Evolutionary conservation across 2,797 vertebrate genomes (phyloP), one percentile per base, ranked within the genome.

Genomic region (Carapus acus): DNA sequence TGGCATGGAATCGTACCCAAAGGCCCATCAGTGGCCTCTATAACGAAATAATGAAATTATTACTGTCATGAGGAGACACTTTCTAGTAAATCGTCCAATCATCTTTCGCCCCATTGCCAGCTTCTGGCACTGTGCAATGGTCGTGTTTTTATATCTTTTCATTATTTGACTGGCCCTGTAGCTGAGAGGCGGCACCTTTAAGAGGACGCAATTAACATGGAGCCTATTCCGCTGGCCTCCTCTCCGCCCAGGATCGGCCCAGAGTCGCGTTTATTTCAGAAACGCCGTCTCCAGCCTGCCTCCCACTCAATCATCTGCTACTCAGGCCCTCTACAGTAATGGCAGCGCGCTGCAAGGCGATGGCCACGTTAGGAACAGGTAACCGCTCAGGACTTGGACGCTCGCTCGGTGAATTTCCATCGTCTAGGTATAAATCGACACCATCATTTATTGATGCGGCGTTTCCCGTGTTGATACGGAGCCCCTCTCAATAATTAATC

Each of bases 371-470:
- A 36, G 31, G n/a, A 52, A 62, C 38, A 62, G 29, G 15, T 42
- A 53, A 52, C 53, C 54, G 60, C 39, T 75, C 29, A 69, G 43
- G 57, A 67, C 44, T 60, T 72, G 11, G 24, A 9, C 9, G 2
- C 64, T 65, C 43, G 44, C 53, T 66, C 77, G 76, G 64, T 81
- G 65, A 59, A 65, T 80, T 78, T 79, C 72, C 54, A 74, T 80
- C 43, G 45, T 65, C 49, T 38, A 43, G 48, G 65, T 79, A n/a
- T 73, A 71, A 85, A 81, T 73, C 73, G 76, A 80, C 73, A 67
- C 54, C 59, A 86, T 87, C 34, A 76, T 77, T 87, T 86, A 87
- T 88, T 88, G 72, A 89, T 87, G 83, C 31, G 60, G 75, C 77
- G 78, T 86, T 87, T 85, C 77, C 81, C 79, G 67, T 63, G 74